Evolutionary conservation across 2,888 invertebrate species (phyloP).

Genomic region (Pherbina coryleti): DNA sequence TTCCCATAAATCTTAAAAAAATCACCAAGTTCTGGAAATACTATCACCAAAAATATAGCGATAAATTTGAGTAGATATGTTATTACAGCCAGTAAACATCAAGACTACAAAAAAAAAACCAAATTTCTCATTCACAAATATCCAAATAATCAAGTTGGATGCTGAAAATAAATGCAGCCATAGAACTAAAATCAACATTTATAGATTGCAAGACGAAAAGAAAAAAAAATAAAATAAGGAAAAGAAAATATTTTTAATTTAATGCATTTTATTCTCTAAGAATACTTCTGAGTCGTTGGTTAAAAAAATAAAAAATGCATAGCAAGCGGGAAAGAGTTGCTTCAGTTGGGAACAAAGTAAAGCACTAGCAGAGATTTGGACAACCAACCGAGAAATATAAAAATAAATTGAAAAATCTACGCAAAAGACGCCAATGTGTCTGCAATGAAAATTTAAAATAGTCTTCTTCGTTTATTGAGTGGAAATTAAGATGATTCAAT

Average conservation of each 20-base stretch:
- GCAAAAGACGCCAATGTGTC: slow-evolving; percentile 29
- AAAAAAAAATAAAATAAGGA: background rate
- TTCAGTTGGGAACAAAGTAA: background rate
- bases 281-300: background rate
- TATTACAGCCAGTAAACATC: no score
- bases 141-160: background rate
- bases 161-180: slow-evolving; percentile 8
- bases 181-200: background rate
- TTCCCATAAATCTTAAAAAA: background rate
- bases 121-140: slow-evolving; percentile 17
- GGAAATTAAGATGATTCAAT: background rate
- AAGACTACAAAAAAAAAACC: background rate
- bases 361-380: no score
- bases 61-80: background rate
- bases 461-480: slow-evolving; percentile 3
- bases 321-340: background rate
- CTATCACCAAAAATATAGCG: background rate
- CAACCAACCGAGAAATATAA: slow-evolving; percentile 1
- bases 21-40: background rate
- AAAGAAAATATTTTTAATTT: slow-evolving; percentile 3
- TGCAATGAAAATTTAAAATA: slow-evolving; percentile 17
- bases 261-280: background rate
- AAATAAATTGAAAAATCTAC: slow-evolving; percentile 25
- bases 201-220: background rate
- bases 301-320: background rate